Conservation (phyloP, 2,888 invertebrate genomes). For the Zygothrica quintamaculata region DNA sequence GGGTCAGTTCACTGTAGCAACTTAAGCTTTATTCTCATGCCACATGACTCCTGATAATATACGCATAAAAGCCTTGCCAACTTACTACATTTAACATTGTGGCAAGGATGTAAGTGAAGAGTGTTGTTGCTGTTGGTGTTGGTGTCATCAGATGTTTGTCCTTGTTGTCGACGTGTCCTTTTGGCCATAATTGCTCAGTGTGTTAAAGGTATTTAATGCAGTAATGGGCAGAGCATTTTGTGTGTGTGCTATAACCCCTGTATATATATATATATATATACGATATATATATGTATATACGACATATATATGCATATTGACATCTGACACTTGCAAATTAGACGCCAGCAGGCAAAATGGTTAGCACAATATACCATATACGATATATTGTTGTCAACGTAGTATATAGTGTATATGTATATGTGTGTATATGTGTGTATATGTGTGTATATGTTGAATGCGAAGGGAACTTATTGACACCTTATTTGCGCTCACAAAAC, state of each 20-base stretch:
- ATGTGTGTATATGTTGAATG: not conserved
- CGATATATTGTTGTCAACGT: not conserved
- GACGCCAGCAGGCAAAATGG: constrained; percentile 59
- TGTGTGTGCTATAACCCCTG: constrained; percentile 8
- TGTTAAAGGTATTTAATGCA: constrained; percentile 60
- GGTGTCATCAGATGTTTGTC: constrained; percentile 18
- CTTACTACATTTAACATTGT: constrained; percentile 37
- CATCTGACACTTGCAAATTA: constrained; percentile 78
- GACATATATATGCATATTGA: constrained; percentile 56
- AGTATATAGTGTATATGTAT: constrained; percentile 25
- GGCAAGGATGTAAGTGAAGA: constrained; percentile 44
- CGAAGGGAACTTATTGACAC: constrained; percentile 71
- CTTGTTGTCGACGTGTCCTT: constrained; percentile 27
- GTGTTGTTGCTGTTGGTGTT: constrained; percentile 39
- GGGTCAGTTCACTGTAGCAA: constrained; percentile 27
- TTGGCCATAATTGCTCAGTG: constrained; percentile 66
- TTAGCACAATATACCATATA: constrained; percentile 34
- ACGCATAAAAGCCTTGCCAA: constrained; percentile 50
- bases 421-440: no score
- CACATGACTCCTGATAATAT: constrained; percentile 16
- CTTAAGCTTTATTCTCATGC: no score
- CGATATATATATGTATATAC: no score
- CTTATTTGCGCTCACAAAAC: constrained; percentile 65
- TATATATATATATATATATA: constrained; percentile 4
- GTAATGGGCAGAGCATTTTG: constrained; percentile 5